Evolutionary conservation across 2,113 vertebrate genomes (phyloP).

Genomic region (Protobothrops flavoviridis): DNA sequence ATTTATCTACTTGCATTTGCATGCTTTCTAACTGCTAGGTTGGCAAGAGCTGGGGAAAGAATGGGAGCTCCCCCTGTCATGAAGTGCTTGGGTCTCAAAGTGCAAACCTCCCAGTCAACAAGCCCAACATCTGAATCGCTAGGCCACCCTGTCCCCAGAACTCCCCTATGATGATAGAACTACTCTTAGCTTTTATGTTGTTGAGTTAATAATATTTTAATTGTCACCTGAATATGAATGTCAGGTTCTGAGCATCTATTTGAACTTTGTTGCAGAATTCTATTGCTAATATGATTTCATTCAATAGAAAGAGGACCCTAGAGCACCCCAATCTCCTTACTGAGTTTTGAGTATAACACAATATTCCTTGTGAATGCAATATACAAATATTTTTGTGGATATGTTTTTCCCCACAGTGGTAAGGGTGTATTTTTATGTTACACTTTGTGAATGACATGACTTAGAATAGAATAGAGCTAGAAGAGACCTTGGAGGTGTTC

Average conservation of each 20-base stretch:
- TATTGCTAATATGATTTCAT: neutral
- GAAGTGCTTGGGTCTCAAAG: too few species aligned
- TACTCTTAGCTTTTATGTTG: neutral
- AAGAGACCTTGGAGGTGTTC: too few species aligned
- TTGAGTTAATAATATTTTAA: neutral
- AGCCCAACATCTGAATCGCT: too few species aligned
- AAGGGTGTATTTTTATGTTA: neutral
- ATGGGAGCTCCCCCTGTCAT: too few species aligned
- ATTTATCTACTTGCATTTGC: too few species aligned
- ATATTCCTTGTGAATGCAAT: neutral
- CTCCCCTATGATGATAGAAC: neutral
- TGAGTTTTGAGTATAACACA: too few species aligned
- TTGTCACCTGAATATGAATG: neutral
- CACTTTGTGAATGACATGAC: neutral
- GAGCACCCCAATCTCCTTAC: neutral
- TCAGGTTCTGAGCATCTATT: neutral
- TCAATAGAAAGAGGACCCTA: neutral
- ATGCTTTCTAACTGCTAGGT: too few species aligned
- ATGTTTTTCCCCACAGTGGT: neutral
- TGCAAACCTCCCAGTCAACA: too few species aligned
- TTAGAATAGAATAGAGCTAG: too few species aligned
- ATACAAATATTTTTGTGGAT: neutral
- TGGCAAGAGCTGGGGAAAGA: too few species aligned
- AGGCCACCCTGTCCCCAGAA: too few species aligned
- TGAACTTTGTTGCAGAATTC: neutral